Evolutionary conservation across 2,113 vertebrate species (phyloP).

Genomic region (Aramus guarauna): DNA sequence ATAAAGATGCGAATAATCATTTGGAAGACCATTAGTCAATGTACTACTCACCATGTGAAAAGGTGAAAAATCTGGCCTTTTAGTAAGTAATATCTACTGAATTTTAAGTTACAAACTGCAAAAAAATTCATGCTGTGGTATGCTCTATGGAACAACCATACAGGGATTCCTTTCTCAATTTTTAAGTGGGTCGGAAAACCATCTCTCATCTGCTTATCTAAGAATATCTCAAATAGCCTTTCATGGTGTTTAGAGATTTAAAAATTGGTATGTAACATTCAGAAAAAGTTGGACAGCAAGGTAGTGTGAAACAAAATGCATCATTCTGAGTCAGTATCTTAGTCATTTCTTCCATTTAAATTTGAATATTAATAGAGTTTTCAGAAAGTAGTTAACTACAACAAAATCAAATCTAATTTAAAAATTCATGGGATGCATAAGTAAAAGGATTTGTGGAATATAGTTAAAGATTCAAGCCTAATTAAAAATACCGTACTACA

Average conservation of each 20-base stretch:
- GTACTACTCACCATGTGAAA: background rate
- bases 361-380: constrained; percentile 45
- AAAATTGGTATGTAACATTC: background rate
- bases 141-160: background rate
- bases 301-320: background rate
- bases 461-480: constrained; percentile 5
- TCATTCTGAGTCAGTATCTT: constrained; percentile 39
- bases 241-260: background rate
- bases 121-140: background rate
- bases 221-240: background rate
- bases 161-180: background rate
- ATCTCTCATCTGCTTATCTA: background rate
- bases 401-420: constrained; percentile 61
- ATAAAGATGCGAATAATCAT: background rate
- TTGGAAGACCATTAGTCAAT: background rate
- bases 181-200: background rate
- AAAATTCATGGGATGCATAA: constrained; percentile 35
- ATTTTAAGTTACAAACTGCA: background rate
- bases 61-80: background rate
- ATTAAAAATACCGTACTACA: constrained; percentile 27
- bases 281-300: background rate
- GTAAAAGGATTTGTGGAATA: constrained; percentile 19
- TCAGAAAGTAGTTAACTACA: constrained; percentile 14
- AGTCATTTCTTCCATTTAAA: background rate
- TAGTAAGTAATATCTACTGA: background rate